Evolutionary conservation across 1,140 invertebrate genomes (phyloP), one percentile per base, ranked within the genome.

Genomic region (Apocrypta bakeri): DNA sequence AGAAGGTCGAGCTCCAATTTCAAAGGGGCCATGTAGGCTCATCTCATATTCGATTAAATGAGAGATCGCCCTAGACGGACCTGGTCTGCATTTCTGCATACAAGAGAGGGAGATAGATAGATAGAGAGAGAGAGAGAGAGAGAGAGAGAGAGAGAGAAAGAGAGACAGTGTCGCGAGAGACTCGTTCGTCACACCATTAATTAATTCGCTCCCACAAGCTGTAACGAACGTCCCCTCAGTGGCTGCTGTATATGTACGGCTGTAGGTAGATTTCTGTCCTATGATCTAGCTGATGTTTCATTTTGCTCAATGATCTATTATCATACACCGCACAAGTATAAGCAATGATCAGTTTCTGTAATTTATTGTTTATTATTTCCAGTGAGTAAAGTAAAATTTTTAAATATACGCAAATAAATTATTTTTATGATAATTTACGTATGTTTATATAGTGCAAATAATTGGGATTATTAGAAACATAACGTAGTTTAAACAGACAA

Each of bases 31-130:
- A 78, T 81, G 64, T 79, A 63, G 76, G 77, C 81, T 84, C 82
- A 85, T 86, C 82, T 84, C 83, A 79, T 83, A 84, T 86, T 84
- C 85, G 84, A 86, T 86, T 86, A 85, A 84, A 85, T 72, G 82
- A 84, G 83, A 56, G 37, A 71, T 79, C 78, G 63, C 17, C 21
- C 71, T 21, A 14, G 71, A 48, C 37, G 33, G 71, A 24, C 37
- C 72, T 42, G 75, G 69, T 79, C 69, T 48, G 21, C 21, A 48
- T 42, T 11, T 48, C 14, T 48, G 42, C 42, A 48, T 17, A 56
- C 48, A 74, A 76, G 80, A 73, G 68, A 80, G 79, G 31, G 40
- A 66, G n/a, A n/a, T n/a, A n/a, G n/a, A n/a, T n/a, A n/a, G n/a
- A n/a, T n/a, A n/a, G n/a, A n/a, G n/a, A n/a, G n/a, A n/a, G n/a